Evolutionary conservation across 2,797 vertebrate genomes (phyloP).

Genomic region (Botia almorhae): DNA sequence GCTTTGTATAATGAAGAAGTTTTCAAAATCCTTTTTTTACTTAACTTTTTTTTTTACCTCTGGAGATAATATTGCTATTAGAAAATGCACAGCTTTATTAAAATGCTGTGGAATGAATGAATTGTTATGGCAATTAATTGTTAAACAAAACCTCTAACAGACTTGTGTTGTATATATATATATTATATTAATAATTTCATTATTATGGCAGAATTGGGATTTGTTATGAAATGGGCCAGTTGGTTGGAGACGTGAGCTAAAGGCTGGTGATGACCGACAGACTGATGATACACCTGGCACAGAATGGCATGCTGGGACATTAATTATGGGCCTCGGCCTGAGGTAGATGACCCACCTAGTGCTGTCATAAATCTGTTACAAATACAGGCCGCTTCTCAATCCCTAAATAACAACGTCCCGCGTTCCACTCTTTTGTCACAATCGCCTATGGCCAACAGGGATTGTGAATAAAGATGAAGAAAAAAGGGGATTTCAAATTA

Average conservation of each 20-base stretch:
- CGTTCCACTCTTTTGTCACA: not conserved
- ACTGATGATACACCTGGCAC: slow-evolving; percentile 59
- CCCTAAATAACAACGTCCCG: not conserved
- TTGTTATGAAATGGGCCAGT: slow-evolving; percentile 43
- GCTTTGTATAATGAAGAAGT: no score
- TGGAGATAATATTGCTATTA: no score
- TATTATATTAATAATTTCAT: no score
- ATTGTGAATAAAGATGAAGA: not conserved
- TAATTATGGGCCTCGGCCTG: slow-evolving; percentile 67
- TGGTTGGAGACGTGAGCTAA: slow-evolving; percentile 37
- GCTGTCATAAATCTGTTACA: slow-evolving; percentile 37
- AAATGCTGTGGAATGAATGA: not conserved
- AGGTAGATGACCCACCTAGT: slow-evolving; percentile 35
- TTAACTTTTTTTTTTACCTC: not conserved
- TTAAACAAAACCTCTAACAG: slow-evolving; percentile 15
- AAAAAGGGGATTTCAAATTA: not conserved
- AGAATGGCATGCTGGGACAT: slow-evolving; percentile 67
- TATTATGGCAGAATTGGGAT: not conserved
- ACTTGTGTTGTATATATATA: no score
- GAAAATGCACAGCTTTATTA: not conserved
- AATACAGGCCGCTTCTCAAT: slow-evolving; percentile 9
- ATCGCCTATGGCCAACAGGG: not conserved
- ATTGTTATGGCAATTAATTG: not conserved
- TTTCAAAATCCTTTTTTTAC: no score
- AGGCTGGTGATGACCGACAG: slow-evolving; percentile 47